Evolutionary conservation across 2,888 invertebrate species (phyloP), one percentile per base, ranked within the genome.

Genomic region (Cataglyphis livida): DNA sequence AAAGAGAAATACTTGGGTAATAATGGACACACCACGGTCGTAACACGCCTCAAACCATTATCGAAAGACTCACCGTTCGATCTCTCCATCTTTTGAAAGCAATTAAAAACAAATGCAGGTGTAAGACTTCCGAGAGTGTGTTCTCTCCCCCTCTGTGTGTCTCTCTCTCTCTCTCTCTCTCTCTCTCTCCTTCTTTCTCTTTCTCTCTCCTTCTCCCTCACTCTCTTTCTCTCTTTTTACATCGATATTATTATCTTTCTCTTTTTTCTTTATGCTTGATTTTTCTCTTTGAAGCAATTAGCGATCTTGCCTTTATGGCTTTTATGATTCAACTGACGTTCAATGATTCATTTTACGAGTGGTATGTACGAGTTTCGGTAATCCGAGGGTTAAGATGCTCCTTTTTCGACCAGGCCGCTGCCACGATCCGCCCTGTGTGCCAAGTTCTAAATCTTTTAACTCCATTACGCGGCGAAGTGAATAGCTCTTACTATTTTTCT

Each of bases 381-480:
- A 78, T 78, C 68, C 78, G 32, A 44, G 59, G 32, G 44, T 78
- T 68, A 59, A 68, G 59, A 62, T 74, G 62, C 74, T 66, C 48
- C 66, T 74, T 74, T 74, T 74, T 62, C 74, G 62, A 78, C 41
- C 41, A 38, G 57, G 41, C 66, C 64, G 32, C 9, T 28, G 70
- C 54, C 70, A 21, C 59, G 59, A 78, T 68, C 44, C 70, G 68
- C 51, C 32, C 70, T 57, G 59, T 59, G 81, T 81, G 81, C 75
- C 75, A 75, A 65, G 59, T 75, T 75, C 65, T 81, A 75, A 75
- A 81, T 81, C 65, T 64, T 81, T 81, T 81, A 81, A 75, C 81
- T 64, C 75, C 57, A 75, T 75, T 81, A 75, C 75, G 81, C 32
- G 64, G 75, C 54, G 57, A 75, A 81, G 75, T 73, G 73, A 81